These are phyloP conservation scores for Blera fallax DNA, from an alignment of 2,888 invertebrate species.

Conservation along the genomic window DNA sequence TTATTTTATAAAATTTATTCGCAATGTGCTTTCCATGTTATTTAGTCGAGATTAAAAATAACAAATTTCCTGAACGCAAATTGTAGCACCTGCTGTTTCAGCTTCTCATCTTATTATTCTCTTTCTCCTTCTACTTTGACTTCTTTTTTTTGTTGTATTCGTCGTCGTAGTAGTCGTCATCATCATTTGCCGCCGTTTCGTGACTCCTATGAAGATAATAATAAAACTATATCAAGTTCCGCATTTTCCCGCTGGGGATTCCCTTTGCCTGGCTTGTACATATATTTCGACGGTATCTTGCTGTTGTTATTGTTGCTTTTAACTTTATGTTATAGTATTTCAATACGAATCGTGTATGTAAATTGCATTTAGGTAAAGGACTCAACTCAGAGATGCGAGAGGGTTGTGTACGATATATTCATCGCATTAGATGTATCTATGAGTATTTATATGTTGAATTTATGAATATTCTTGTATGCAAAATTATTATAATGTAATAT, in stretches of 20 bases:
- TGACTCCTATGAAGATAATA: neutral
- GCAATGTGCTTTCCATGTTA: slow-evolving; percentile 35
- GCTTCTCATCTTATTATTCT: slow-evolving; percentile 6
- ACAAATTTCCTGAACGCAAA: slow-evolving; percentile 59
- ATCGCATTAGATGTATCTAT: neutral
- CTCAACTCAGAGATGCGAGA: neutral
- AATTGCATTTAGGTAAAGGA: neutral
- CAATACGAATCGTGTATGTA: neutral
- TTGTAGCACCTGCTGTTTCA: slow-evolving; percentile 51
- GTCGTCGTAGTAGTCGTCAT: neutral
- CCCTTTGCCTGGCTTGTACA: neutral
- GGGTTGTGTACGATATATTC: neutral
- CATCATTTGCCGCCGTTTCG: neutral
- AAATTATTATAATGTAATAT: neutral
- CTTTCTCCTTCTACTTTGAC: neutral
- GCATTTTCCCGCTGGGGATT: neutral
- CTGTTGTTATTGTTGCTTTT: neutral
- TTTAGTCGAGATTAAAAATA: slow-evolving; percentile 50
- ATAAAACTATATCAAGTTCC: neutral
- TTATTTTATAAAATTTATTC: slow-evolving; percentile 45
- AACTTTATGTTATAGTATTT: neutral
- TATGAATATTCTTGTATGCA: neutral
- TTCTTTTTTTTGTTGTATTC: neutral
- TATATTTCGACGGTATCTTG: neutral
- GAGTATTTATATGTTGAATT: neutral